Base-by-base conservation (phyloP, 2,797 vertebrate genomes). In the Helarctos malayanus region DNA sequence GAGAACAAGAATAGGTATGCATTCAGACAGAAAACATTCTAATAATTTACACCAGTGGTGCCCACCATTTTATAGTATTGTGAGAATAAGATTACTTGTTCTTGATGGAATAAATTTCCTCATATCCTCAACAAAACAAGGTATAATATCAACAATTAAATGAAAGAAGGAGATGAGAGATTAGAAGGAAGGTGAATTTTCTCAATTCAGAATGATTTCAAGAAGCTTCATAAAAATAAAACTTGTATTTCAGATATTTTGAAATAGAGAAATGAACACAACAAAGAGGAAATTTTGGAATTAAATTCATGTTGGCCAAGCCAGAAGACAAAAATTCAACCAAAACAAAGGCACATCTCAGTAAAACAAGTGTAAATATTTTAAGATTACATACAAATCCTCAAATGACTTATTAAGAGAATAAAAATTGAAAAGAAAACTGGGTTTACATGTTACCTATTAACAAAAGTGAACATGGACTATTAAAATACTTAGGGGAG, bases 371-470 rank as follows among this genome's bases (percentile, higher is more conserved):
- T 83, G 19, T 35, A 75, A 79, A 29, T 32, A n/a, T 71, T 71
- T 78, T 29, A 87, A 94, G 86, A 94, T 56, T 93, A 54, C 35
- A 71, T n/a, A 89, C 23, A 68, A 89, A 69, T 81, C 81, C 21
- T 68, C 35, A 68, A 32, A 3, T 82, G 15, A 63, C 38, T 35
- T 71, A 2, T 63, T 78, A 71, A 65, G n/a, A 87, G 87, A 49
- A 91, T 59, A 68, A 52, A 91, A 87, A 82, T 87, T 2, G 68
- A 84, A 93, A 90, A 35, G 12, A 41, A 93, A 73, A 84, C 25
- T 87, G 45, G 19, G 32, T 45, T 95, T 59, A 59, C 54, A 35
- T 83, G 19, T 79, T 82, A n/a, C 8, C 13, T 59, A 21, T 57
- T 59, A 61, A 56, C 16, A 84, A 91, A 96, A 91, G 21, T 47